Conservation (phyloP, 2,113 vertebrate species). For the Lagenorhynchus albirostris region DNA sequence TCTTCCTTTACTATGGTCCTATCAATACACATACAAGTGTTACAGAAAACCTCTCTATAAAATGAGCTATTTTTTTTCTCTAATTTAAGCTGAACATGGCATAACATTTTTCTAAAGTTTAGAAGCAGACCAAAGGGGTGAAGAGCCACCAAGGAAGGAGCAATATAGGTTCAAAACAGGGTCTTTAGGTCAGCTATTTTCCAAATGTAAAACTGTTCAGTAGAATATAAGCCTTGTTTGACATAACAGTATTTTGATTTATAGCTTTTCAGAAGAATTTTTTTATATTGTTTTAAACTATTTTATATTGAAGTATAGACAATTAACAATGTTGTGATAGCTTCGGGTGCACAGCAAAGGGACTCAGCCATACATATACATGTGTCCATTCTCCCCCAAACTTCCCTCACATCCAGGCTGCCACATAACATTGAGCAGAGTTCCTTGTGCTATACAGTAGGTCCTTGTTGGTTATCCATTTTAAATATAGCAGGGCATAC, state of each 20-base stretch:
- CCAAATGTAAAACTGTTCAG: background rate
- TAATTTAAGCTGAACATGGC: background rate
- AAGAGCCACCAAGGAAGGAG: background rate
- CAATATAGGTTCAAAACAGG: background rate
- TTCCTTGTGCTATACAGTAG: too few species aligned
- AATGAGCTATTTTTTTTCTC: background rate
- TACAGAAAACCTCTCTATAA: background rate
- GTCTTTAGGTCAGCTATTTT: background rate
- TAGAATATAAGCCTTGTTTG: background rate
- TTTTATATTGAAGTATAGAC: too few species aligned
- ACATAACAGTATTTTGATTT: background rate
- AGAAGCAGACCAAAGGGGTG: background rate
- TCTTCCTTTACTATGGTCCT: background rate
- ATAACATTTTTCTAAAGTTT: constrained; percentile 11
- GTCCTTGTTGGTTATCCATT: too few species aligned
- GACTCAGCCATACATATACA: too few species aligned
- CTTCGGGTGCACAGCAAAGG: too few species aligned
- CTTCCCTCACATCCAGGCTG: too few species aligned
- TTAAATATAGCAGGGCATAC: too few species aligned
- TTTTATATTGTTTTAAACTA: background rate
- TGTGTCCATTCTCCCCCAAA: too few species aligned
- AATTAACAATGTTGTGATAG: too few species aligned
- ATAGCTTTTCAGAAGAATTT: constrained; percentile 14
- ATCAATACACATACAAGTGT: constrained; percentile 27
- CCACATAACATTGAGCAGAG: too few species aligned